Conservation (phyloP, 2,888 invertebrate species). For the Scotopteryx bipunctaria region DNA sequence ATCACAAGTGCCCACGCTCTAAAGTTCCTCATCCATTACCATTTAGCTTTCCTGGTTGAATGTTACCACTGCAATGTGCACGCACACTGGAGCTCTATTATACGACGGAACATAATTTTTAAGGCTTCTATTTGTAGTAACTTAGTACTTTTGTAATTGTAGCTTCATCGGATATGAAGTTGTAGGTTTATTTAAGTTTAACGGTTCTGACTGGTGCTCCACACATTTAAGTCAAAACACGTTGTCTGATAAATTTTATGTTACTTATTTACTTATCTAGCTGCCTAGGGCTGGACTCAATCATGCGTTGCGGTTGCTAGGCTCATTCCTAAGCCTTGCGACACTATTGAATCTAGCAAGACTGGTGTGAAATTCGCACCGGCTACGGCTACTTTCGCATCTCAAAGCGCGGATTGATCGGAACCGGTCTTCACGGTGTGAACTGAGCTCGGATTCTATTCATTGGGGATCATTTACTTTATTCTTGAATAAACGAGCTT, state of each 20-base stretch:
- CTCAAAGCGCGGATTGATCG: constrained; percentile 69
- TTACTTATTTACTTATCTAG: too few species aligned
- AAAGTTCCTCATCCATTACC: neutral
- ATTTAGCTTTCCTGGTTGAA: neutral
- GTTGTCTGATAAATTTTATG: too few species aligned
- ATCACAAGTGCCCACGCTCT: too few species aligned
- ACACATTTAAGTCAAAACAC: too few species aligned
- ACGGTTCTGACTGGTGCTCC: too few species aligned
- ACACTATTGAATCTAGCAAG: constrained; percentile 59
- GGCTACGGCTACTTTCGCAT: constrained; percentile 69
- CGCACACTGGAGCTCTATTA: constrained; percentile 13
- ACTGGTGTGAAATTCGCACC: constrained; percentile 80
- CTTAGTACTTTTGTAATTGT: constrained; percentile 12
- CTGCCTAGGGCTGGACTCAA: constrained; percentile 39
- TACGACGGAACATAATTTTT: constrained; percentile 41
- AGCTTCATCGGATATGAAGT: constrained; percentile 39
- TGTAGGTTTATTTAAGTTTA: constrained; percentile 37
- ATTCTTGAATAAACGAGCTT: constrained; percentile 10
- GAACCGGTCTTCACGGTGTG: constrained; percentile 62
- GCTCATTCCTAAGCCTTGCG: constrained; percentile 51
- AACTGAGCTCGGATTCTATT: constrained; percentile 13
- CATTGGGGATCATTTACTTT: constrained; percentile 22
- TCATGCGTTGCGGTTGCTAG: constrained; percentile 60
- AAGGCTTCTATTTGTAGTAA: constrained; percentile 57
- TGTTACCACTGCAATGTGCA: neutral